Evolutionary conservation across 1,140 invertebrate species (phyloP).

Genomic region (Mylabris phalerata): DNA sequence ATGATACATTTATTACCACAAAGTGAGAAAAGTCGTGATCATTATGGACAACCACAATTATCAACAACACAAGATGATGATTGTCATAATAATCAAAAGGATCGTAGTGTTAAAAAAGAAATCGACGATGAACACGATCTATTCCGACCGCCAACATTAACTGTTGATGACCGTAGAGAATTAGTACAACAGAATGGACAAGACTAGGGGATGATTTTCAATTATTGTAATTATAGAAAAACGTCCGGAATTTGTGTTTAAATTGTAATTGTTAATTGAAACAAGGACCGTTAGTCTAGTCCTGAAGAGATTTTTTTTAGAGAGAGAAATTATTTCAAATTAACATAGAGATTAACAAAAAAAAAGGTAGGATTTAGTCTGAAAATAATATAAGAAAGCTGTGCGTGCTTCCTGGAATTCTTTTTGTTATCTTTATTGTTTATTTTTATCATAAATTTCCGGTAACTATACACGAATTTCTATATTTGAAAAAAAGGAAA

Average conservation of each 20-base stretch:
- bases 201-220: slow-evolving; percentile 41
- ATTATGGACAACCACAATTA: slow-evolving; percentile 46
- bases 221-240: neutral
- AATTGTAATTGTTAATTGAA: too few relatives aligned
- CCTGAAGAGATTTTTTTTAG: too few relatives aligned
- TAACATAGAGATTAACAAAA: neutral
- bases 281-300: too few relatives aligned
- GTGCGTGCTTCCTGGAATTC: slow-evolving; percentile 36
- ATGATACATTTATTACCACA: slow-evolving; percentile 76
- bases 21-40: slow-evolving; percentile 60
- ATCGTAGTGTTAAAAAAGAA: slow-evolving; percentile 51
- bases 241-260: neutral
- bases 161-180: slow-evolving; percentile 49
- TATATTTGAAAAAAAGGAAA: neutral
- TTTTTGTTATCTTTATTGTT: neutral
- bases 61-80: slow-evolving; percentile 47
- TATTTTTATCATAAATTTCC: slow-evolving; percentile 6
- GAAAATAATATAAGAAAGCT: slow-evolving; percentile 22
- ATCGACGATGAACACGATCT: slow-evolving; percentile 54
- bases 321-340: neutral
- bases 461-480: slow-evolving; percentile 11
- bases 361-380: slow-evolving; percentile 6
- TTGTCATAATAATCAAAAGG: slow-evolving; percentile 50
- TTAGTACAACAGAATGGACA: slow-evolving; percentile 60
- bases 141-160: slow-evolving; percentile 48